Conservation (phyloP, 2,797 vertebrate species). For the Leptodactylus fallax region DNA sequence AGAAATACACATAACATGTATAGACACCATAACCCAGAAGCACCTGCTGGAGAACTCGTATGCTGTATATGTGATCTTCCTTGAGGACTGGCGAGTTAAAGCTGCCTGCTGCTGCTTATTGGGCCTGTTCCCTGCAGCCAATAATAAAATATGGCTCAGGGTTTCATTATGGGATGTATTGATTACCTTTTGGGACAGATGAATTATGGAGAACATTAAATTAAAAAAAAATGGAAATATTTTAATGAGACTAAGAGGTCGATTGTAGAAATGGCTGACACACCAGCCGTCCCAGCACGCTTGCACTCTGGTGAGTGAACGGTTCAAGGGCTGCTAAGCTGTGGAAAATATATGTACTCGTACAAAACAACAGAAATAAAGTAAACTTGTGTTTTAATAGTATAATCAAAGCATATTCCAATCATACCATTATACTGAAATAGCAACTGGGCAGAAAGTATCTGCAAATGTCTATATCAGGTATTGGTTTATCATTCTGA, state of each 20-base stretch:
- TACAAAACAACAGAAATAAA: not conserved
- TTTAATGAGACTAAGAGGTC: slow-evolving; percentile 96
- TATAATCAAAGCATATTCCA: not conserved
- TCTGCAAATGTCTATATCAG: not conserved
- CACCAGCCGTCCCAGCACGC: slow-evolving; percentile 68
- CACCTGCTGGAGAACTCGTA: not conserved
- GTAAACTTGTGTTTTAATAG: not conserved
- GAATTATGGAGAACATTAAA: slow-evolving; percentile 99
- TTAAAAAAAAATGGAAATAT: slow-evolving; percentile 95
- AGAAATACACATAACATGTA: not conserved
- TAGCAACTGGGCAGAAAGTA: too few relatives aligned
- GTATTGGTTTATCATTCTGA: not conserved
- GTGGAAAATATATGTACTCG: not conserved
- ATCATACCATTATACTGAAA: not conserved
- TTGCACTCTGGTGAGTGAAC: slow-evolving; percentile 25
- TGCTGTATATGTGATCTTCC: slow-evolving; percentile 12
- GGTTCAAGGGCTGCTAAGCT: not conserved
- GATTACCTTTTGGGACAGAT: slow-evolving; percentile 99
- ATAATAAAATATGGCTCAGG: slow-evolving; percentile 99
- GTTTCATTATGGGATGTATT: slow-evolving; percentile 99
- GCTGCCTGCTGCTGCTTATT: slow-evolving; percentile 87
- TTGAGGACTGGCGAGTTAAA: slow-evolving; percentile 24
- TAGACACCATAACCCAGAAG: not conserved
- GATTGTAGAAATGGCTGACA: slow-evolving; percentile 85
- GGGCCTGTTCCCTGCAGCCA: slow-evolving; percentile 88